These are phyloP conservation scores for Cladopsammia gracilis DNA, from an alignment of 64 coral and sea anemone species.

Conservation along the genomic window DNA sequence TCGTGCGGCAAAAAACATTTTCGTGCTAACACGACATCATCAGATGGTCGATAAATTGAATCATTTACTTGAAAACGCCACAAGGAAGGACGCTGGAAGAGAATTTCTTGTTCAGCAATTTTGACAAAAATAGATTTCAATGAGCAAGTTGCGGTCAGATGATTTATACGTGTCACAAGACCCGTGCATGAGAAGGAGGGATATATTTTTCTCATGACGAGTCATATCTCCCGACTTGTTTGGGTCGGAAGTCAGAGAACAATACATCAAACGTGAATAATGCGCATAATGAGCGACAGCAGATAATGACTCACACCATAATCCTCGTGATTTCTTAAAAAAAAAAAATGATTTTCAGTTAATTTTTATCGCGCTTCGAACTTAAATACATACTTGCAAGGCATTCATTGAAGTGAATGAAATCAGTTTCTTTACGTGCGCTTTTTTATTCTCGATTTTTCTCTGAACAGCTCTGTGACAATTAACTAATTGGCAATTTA, in stretches of 20 bases:
- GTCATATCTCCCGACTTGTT: not conserved
- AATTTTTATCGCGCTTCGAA: no score
- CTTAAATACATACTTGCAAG: no score
- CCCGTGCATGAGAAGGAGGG: not conserved
- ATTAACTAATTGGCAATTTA: no score
- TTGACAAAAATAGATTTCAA: not conserved
- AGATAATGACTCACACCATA: not conserved
- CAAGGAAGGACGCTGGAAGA: not conserved
- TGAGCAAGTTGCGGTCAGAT: not conserved
- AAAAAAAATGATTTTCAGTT: not conserved
- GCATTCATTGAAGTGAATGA: no score
- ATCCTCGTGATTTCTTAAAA: not conserved
- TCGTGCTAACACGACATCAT: conserved; percentile 1
- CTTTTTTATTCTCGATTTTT: no score
- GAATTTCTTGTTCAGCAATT: not conserved
- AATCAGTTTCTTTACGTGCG: no score
- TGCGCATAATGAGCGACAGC: not conserved
- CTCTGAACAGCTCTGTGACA: no score
- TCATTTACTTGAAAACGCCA: not conserved
- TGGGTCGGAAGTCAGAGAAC: not conserved
- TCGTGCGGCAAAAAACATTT: conserved; percentile 34
- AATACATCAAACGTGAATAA: not conserved
- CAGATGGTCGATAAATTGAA: conserved; percentile 8
- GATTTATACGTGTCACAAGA: conserved; percentile 6
- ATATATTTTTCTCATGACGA: conserved; percentile 23